Percentiles rank a stretch among this genome's conserved stretches.
Evolutionary conservation across 92 coral and sea anemone genomes (phyloP).

Genomic region (Epizoanthus fatuus): DNA sequence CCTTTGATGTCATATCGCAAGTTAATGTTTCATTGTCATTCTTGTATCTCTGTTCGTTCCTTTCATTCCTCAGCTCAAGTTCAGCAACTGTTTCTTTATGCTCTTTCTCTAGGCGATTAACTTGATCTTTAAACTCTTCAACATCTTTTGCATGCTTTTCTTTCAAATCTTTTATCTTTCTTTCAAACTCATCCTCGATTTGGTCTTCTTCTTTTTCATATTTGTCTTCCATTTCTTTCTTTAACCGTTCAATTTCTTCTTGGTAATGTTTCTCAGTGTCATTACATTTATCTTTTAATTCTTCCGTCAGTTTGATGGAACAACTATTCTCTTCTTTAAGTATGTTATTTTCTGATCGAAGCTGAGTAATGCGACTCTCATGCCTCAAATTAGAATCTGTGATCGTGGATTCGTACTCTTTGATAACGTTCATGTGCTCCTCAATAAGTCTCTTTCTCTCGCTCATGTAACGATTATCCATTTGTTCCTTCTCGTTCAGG

Average conservation of each 20-base stretch:
- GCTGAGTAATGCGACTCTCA: not conserved
- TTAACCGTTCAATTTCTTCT: not conserved
- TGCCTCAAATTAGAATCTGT: not conserved
- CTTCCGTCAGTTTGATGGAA: not conserved
- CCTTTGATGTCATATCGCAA: not conserved
- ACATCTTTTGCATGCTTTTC: not conserved
- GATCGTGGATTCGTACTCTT: constrained; percentile 11
- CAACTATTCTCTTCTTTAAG: not conserved
- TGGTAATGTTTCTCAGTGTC: not conserved
- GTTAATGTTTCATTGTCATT: constrained; percentile 8
- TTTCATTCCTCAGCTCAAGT: not conserved
- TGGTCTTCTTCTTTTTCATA: not conserved
- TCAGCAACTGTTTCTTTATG: not conserved
- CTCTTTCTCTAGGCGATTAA: not conserved
- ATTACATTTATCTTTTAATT: not conserved
- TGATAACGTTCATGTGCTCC: constrained; percentile 3
- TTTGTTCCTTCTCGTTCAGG: not conserved
- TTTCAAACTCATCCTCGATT: not conserved
- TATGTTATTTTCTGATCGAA: not conserved
- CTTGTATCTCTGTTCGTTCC: not conserved
- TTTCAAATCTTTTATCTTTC: not conserved
- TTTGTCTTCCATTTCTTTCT: not conserved
- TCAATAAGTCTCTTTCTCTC: not conserved
- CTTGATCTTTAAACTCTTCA: not conserved
- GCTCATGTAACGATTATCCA: not conserved